Evolutionary conservation across 2,888 invertebrate species (phyloP).

Genomic region (Zygothrica quintamaculata): DNA sequence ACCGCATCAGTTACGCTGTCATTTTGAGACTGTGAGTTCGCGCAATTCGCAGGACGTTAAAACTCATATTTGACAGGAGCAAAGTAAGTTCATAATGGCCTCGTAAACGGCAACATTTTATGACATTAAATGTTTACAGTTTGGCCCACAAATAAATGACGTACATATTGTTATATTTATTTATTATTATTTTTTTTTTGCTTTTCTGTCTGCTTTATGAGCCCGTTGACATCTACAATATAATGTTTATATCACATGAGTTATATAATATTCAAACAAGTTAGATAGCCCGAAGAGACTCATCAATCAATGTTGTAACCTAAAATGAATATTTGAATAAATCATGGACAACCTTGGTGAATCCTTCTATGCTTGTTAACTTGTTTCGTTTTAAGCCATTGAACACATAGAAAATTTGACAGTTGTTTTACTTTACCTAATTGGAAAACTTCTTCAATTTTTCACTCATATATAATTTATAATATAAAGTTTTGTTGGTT

Average conservation of each 20-base stretch:
- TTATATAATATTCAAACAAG: constrained; percentile 13
- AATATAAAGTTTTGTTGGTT: no score
- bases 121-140: constrained; percentile 53
- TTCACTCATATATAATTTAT: no score
- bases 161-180: constrained; percentile 22
- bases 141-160: constrained; percentile 28
- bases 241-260: constrained; percentile 30
- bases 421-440: no score
- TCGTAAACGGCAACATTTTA: constrained; percentile 63
- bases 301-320: constrained; percentile 16
- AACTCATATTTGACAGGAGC: constrained; percentile 38
- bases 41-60: constrained; percentile 48
- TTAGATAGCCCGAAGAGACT: not conserved
- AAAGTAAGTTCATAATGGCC: constrained; percentile 34
- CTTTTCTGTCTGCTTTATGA: no score
- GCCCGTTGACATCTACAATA: constrained; percentile 37
- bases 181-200: no score
- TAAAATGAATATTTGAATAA: not conserved
- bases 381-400: no score
- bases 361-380: no score
- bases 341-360: not conserved
- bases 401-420: no score
- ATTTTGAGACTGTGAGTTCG: constrained; percentile 7
- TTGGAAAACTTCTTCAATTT: no score
- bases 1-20: constrained; percentile 5